phyloP scores from a whole-genome alignment of 2,113 vertebrate genomes.

The Psammodynastes pulverulentus region DNA sequence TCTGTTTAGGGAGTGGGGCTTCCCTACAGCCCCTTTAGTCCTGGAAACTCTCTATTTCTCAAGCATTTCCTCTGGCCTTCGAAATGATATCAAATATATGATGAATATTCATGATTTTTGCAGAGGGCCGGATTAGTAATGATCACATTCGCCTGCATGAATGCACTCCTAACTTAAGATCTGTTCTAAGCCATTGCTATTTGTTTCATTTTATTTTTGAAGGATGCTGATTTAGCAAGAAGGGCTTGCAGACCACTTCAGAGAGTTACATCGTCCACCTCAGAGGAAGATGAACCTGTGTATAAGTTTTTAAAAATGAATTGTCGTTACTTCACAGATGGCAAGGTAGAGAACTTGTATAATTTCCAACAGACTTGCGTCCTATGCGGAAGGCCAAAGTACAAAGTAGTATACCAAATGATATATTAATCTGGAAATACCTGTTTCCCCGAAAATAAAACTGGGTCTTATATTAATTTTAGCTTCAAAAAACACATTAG shows the following conservation, averaged over 20 bases:
- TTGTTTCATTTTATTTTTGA: slow-evolving; percentile 39
- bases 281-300: slow-evolving; percentile 86
- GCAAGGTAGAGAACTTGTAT: slow-evolving; percentile 78
- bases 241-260: slow-evolving; percentile 76
- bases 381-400: neutral
- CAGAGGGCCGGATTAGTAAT: neutral
- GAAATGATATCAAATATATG: neutral
- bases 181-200: neutral
- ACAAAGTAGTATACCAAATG: neutral
- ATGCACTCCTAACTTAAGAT: neutral
- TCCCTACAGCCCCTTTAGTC: neutral
- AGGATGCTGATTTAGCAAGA: slow-evolving; percentile 81
- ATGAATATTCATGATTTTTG: neutral
- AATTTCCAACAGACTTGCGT: neutral
- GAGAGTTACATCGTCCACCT: slow-evolving; percentile 86
- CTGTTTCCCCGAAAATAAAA: too few relatives aligned
- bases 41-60: neutral
- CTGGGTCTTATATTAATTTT: too few relatives aligned
- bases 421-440: neutral
- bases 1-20: neutral
- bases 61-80: neutral
- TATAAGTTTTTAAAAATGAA: slow-evolving; percentile 99
- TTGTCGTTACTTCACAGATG: slow-evolving; percentile 97
- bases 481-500: too few relatives aligned
- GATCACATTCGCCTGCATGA: neutral